A percentile compares a stretch with the other conserved stretches of the same genome.
Conservation (phyloP, 2,113 vertebrate genomes). For the Nothoprocta perdicaria region DNA sequence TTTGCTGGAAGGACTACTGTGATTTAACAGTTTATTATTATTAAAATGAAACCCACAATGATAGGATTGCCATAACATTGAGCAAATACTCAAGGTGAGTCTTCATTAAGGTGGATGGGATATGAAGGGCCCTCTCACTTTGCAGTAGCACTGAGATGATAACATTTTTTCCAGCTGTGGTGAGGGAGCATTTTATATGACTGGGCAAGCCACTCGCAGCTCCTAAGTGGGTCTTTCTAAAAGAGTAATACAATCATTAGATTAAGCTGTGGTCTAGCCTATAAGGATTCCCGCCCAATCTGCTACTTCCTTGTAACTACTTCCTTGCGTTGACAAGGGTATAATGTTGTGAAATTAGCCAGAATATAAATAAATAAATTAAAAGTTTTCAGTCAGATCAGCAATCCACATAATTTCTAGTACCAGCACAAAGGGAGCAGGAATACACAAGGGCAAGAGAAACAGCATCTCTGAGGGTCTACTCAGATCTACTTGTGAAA, state of each 20-base stretch:
- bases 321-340: neutral
- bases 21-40: constrained; percentile 20
- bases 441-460: neutral
- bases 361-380: neutral
- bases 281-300: neutral
- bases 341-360: constrained; percentile 8
- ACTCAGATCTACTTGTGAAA: neutral
- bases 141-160: neutral
- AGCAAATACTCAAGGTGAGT: constrained; percentile 17
- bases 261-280: neutral
- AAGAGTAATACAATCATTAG: neutral
- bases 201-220: neutral
- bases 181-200: neutral
- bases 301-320: neutral
- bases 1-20: neutral
- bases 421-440: neutral
- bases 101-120: neutral
- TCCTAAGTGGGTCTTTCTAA: neutral
- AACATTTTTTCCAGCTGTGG: neutral
- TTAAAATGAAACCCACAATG: constrained; percentile 7
- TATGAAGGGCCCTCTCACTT: neutral
- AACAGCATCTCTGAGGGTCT: neutral
- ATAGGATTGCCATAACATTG: neutral
- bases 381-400: neutral
- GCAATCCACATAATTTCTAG: neutral